phyloP scores from a whole-genome alignment of 2,113 vertebrate genomes.

The Ardeotis arabs region DNA sequence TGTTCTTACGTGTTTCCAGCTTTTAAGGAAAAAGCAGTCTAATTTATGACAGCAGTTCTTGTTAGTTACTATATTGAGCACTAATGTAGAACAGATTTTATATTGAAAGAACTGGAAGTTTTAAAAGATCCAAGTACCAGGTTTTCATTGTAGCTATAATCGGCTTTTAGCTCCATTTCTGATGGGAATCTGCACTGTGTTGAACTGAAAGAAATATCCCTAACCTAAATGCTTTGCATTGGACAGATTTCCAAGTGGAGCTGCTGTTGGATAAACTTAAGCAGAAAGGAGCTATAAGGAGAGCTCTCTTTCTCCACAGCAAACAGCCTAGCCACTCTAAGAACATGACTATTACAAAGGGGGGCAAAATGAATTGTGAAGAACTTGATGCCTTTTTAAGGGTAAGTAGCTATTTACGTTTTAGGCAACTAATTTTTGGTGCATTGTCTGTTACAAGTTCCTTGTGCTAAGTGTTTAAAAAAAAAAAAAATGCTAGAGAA shows the following conservation, averaged over 20 bases:
- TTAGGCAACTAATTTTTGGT: neutral
- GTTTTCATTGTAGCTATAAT: neutral
- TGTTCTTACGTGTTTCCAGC: neutral
- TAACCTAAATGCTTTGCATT: constrained; percentile 41
- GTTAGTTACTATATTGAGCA: neutral
- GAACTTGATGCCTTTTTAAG: constrained; percentile 88
- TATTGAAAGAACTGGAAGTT: neutral
- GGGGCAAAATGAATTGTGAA: constrained; percentile 81
- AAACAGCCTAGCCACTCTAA: constrained; percentile 82
- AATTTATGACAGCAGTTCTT: neutral
- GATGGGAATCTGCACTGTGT: neutral
- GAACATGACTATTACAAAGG: constrained; percentile 85
- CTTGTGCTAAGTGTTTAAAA: neutral
- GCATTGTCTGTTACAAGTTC: neutral
- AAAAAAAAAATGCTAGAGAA: neutral
- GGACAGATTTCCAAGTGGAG: constrained; percentile 90
- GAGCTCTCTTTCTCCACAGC: constrained; percentile 88
- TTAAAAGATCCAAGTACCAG: neutral
- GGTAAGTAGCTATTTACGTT: constrained; percentile 69
- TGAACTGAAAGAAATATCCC: neutral
- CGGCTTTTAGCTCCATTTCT: neutral
- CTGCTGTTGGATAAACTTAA: constrained; percentile 93
- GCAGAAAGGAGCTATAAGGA: constrained; percentile 91
- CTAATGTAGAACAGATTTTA: neutral
- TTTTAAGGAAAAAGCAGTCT: neutral